Evolutionary conservation across 2,888 invertebrate genomes (phyloP).

Genomic region (Crepidodera aurea): DNA sequence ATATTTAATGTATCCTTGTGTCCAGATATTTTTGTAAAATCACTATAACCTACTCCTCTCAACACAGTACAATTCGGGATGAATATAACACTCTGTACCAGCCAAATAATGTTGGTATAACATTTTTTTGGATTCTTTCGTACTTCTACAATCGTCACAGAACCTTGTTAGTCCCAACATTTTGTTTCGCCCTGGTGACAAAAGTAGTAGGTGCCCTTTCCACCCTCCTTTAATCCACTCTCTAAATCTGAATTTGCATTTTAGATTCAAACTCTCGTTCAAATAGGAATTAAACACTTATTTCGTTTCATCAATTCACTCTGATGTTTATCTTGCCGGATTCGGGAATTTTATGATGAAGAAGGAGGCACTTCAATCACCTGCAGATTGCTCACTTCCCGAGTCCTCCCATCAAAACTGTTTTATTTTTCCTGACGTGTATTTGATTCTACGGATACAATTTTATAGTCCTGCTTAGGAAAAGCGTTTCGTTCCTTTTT

Average conservation of each 20-base stretch:
- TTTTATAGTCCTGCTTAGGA: conserved; percentile 13
- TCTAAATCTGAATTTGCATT: conserved; percentile 61
- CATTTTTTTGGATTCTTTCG: too few species aligned
- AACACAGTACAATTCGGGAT: too few species aligned
- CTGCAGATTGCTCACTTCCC: conserved; percentile 48
- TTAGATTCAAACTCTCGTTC: conserved; percentile 58
- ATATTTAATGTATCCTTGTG: too few species aligned
- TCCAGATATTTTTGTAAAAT: too few species aligned
- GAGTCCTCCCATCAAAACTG: conserved; percentile 11
- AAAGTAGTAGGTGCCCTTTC: conserved; percentile 35
- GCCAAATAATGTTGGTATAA: too few species aligned
- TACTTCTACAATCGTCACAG: not conserved
- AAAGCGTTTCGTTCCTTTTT: not conserved
- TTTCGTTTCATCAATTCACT: conserved; percentile 56
- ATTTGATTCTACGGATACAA: conserved; percentile 21
- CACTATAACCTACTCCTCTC: too few species aligned
- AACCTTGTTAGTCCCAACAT: not conserved
- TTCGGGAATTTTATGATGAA: conserved; percentile 51
- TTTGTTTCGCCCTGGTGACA: conserved; percentile 1
- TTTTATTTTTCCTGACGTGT: conserved; percentile 20
- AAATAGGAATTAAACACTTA: conserved; percentile 61
- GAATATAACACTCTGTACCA: too few species aligned
- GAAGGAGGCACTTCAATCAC: conserved; percentile 52
- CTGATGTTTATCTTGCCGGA: conserved; percentile 54
- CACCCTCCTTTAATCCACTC: conserved; percentile 35